Conservation (phyloP, 2,888 invertebrate species). For the Pyrrhia umbra region DNA sequence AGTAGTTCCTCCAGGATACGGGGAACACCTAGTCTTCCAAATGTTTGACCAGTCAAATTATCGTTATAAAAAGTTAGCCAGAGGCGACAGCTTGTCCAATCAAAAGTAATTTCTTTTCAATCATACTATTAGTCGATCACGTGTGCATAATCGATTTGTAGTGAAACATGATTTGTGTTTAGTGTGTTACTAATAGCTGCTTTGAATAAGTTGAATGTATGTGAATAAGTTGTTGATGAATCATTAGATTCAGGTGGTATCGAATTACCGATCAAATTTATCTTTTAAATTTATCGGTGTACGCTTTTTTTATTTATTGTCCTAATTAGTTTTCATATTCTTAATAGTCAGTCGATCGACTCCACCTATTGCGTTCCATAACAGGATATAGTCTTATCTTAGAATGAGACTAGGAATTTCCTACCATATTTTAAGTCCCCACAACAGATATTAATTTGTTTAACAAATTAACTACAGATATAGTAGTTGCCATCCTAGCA, state of each 20-base stretch:
- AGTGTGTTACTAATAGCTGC: neutral
- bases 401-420: neutral
- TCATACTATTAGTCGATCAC: slow-evolving; percentile 19
- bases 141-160: slow-evolving; percentile 23
- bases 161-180: slow-evolving; percentile 19
- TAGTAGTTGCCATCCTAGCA: slow-evolving; percentile 24
- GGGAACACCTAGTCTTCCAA: neutral
- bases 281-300: neutral
- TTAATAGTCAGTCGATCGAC: neutral
- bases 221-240: slow-evolving; percentile 20
- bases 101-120: slow-evolving; percentile 40
- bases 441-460: neutral
- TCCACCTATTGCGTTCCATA: neutral
- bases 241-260: neutral
- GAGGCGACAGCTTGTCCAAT: slow-evolving; percentile 23
- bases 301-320: neutral
- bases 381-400: neutral
- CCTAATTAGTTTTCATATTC: neutral
- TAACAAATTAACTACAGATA: neutral
- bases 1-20: no score
- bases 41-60: neutral
- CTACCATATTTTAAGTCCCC: neutral
- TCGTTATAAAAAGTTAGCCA: slow-evolving; percentile 18
- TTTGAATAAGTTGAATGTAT: neutral
- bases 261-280: neutral